A percentile compares a stretch with the other conserved stretches of the same genome.
Evolutionary conservation across 2,797 vertebrate genomes (phyloP).

Genomic region (Potorous gilbertii): DNA sequence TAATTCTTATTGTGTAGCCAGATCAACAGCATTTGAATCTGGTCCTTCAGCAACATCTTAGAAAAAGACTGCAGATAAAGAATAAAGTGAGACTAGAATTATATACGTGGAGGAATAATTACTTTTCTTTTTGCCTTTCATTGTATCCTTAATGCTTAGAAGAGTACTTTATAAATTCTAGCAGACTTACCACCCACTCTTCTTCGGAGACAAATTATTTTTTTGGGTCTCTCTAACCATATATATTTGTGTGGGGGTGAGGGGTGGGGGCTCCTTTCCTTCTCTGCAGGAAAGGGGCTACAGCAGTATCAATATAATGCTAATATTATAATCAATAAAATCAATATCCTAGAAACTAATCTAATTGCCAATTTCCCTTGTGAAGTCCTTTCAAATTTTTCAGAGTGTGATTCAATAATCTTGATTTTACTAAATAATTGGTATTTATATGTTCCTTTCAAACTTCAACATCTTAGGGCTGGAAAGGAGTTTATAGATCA

Average conservation of each 20-base stretch:
- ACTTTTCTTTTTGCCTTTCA: background rate
- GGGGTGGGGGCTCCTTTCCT: background rate
- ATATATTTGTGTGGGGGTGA: background rate
- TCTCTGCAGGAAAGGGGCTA: background rate
- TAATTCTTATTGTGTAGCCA: background rate
- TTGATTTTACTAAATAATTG: background rate
- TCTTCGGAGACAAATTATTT: background rate
- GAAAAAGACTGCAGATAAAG: background rate
- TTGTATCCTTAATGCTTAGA: background rate
- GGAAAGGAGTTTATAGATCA: background rate
- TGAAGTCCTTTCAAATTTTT: background rate
- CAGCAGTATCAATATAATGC: too few relatives aligned
- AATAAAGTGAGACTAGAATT: background rate
- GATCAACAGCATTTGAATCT: background rate
- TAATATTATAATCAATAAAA: too few relatives aligned
- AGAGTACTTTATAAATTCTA: background rate
- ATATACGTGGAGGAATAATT: background rate
- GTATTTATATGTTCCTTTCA: background rate
- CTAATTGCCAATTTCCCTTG: background rate
- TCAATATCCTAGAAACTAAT: background rate
- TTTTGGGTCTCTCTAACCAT: background rate
- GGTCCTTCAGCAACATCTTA: background rate
- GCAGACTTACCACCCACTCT: background rate
- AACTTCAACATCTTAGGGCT: background rate
- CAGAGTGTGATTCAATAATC: background rate